Evolutionary conservation across 2,113 vertebrate species (phyloP), one percentile per base, ranked within the genome.

Genomic region (Mirza zaza): DNA sequence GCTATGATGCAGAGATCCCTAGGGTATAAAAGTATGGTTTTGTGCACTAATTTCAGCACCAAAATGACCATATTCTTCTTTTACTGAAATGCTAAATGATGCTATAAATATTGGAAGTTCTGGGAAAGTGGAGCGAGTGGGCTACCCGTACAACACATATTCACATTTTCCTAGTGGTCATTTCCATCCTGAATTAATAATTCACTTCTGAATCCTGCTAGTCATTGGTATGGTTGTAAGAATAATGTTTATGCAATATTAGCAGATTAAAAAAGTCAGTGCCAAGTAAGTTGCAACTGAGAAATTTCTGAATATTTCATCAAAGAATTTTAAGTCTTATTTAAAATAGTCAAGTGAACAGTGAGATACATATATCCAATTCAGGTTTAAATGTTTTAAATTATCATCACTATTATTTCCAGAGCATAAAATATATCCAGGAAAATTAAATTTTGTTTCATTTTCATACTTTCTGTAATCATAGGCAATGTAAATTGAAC

Each of bases 1-100:
- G 82, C 55, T 90, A 36, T 83, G 68, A 94, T 97, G 42, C 45
- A 90, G 86, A 93, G 93, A 89, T 91, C 25, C 79, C 85, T 21
- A 79, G 61, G 85, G 73, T 97, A 83, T 88, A 91, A 95, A 88
- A 95, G 93, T 94, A 95, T 52, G 63, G 42, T 70, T 94, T 94
- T 59, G 65, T 18, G 29, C 23, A 95, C 86, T 91, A 76, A 94
- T 91, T 91, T 91, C 32, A 75, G 70, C 32, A 91, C 42, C 84
- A 94, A 77, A 77, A 93, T 89, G 48, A 94, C 89, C 73, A 3
- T 65, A 94, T 76, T 95, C 29, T 76, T 71, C 50, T 76, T 92
- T 88, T n/a, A 59, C 6, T 65, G 50, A 85, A 86, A 79, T 91
- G 36, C 11, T 80, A 42, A 95, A 25, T 68, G 65, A 90, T 48